These are phyloP conservation scores for Nemotelus pantherinus DNA, from an alignment of 2,888 invertebrate genomes.

Conservation along the genomic window DNA sequence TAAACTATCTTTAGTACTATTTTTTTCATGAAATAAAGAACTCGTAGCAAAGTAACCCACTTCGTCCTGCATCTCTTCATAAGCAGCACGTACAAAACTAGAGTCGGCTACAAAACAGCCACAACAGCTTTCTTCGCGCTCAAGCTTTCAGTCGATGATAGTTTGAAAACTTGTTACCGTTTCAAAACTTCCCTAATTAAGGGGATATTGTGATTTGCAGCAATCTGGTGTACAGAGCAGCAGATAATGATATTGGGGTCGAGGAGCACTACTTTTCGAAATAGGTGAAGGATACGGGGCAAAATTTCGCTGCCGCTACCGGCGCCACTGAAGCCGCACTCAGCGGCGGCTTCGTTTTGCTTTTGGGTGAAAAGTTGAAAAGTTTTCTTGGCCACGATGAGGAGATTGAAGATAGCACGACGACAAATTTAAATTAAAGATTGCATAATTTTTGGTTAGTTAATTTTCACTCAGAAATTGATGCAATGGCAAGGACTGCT, in stretches of 20 bases:
- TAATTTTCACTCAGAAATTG: neutral
- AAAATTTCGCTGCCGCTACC: no score
- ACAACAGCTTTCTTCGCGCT: conserved; percentile 20
- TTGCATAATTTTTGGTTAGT: conserved; percentile 18
- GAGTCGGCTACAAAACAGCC: neutral
- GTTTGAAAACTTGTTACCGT: conserved; percentile 38
- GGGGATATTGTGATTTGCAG: conserved; percentile 39
- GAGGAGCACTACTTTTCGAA: neutral
- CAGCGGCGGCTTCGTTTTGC: no score
- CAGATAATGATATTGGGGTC: conserved; percentile 29
- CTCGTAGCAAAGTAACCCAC: no score
- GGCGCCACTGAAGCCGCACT: no score
- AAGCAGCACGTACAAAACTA: no score
- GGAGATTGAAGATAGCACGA: neutral
- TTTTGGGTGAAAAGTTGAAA: no score
- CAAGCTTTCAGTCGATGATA: conserved; percentile 32
- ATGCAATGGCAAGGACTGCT: no score
- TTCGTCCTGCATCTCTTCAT: no score
- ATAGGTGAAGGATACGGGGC: no score
- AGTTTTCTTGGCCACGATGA: no score
- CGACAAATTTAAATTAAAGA: conserved; percentile 18
- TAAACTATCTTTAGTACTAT: no score
- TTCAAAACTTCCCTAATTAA: conserved; percentile 38
- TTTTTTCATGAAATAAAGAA: no score
- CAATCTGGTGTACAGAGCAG: conserved; percentile 28